These are phyloP conservation scores for Sebastes paucispinis DNA, from an alignment of 2,797 vertebrate genomes.

Conservation along the genomic window DNA sequence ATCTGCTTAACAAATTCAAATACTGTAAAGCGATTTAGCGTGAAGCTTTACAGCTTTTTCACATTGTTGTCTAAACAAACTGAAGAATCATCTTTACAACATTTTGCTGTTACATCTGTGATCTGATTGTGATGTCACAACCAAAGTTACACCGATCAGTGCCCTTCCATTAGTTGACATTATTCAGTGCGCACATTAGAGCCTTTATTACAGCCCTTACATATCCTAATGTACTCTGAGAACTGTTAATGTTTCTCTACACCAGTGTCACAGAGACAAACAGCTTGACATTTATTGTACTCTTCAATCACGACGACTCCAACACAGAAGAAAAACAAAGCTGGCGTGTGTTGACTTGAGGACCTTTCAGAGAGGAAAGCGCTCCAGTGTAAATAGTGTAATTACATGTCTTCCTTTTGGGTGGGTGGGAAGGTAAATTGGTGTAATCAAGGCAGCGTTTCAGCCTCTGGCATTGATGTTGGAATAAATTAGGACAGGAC, in stretches of 20 bases:
- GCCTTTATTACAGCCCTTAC: neutral
- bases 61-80: neutral
- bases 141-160: neutral
- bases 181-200: neutral
- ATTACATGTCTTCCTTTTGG: conserved; percentile 77
- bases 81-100: neutral
- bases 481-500: conserved; percentile 60
- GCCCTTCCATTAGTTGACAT: neutral
- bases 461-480: conserved; percentile 62
- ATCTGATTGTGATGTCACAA: neutral
- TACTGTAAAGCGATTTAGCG: neutral
- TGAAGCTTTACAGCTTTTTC: neutral
- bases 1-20: neutral
- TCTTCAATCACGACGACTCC: neutral
- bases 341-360: conserved; percentile 21
- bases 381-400: conserved; percentile 67
- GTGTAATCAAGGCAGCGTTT: conserved; percentile 67
- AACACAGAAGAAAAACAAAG: conserved; percentile 14
- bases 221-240: neutral
- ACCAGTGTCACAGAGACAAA: neutral
- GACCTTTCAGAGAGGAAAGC: conserved; percentile 28
- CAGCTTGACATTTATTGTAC: neutral
- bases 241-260: neutral
- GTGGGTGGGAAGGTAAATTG: conserved; percentile 67
- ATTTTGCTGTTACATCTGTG: neutral